Percentiles rank a stretch among this genome's conserved stretches.
Conservation (phyloP, 2,888 invertebrate genomes). For the Mechanitis mazaeus region DNA sequence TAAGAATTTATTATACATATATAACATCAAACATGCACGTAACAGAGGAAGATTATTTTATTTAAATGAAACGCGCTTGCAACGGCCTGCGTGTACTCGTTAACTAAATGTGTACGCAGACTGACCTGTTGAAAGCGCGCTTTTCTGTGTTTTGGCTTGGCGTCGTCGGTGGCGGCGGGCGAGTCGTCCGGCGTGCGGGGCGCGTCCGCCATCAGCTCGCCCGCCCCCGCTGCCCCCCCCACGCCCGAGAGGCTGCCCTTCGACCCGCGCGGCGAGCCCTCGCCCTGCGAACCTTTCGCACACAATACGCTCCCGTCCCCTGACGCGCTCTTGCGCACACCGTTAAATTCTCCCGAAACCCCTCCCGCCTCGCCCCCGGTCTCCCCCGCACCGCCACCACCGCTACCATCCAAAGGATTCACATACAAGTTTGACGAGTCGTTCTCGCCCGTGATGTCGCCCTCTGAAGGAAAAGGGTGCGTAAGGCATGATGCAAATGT, state of each 20-base stretch:
- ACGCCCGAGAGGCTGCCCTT: slow-evolving; percentile 65
- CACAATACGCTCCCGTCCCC: slow-evolving; percentile 85
- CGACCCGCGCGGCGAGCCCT: slow-evolving; percentile 68
- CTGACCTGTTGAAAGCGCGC: slow-evolving; percentile 89
- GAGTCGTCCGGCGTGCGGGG: slow-evolving; percentile 61
- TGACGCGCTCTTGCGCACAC: slow-evolving; percentile 87
- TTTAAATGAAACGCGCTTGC: slow-evolving; percentile 17
- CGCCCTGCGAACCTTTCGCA: slow-evolving; percentile 74
- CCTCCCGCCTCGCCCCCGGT: slow-evolving; percentile 41
- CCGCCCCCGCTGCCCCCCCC: slow-evolving; percentile 34
- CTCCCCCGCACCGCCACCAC: slow-evolving; percentile 58
- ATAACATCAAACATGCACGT: slow-evolving; percentile 15
- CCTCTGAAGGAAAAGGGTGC: slow-evolving; percentile 94
- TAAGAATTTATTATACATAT: not conserved
- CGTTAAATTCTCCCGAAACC: slow-evolving; percentile 63
- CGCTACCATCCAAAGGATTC: slow-evolving; percentile 87
- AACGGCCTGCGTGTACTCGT: slow-evolving; percentile 9
- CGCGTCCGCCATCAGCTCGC: slow-evolving; percentile 41
- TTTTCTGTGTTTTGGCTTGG: slow-evolving; percentile 87
- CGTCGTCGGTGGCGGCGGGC: slow-evolving; percentile 66
- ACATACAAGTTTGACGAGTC: slow-evolving; percentile 91
- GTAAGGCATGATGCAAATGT: slow-evolving; percentile 98
- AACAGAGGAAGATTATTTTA: slow-evolving; percentile 8
- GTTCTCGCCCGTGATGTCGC: slow-evolving; percentile 81
- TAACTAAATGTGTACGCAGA: slow-evolving; percentile 17